phyloP scores from a whole-genome alignment of 2,888 invertebrate species.

The Lasioglossum pauxillum region DNA sequence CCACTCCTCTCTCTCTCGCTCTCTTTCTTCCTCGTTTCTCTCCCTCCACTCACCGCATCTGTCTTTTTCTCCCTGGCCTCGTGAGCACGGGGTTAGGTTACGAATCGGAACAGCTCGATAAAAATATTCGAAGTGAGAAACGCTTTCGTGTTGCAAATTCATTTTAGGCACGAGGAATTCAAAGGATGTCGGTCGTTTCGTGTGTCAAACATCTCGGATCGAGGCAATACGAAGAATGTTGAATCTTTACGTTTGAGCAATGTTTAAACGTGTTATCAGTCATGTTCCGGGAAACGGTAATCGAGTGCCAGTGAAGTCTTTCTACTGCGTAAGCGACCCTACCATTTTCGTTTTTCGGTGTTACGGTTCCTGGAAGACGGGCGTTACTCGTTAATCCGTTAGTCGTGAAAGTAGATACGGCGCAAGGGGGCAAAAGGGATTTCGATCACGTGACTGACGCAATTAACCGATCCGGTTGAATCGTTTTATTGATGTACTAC shows the following conservation, averaged over 20 bases:
- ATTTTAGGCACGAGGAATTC: background rate
- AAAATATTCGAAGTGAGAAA: conserved; percentile 56
- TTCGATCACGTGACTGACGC: background rate
- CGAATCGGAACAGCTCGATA: conserved; percentile 40
- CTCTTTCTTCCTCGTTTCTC: conserved; percentile 12
- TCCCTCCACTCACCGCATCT: background rate
- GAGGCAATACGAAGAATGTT: background rate
- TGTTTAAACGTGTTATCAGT: background rate
- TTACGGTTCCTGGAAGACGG: background rate
- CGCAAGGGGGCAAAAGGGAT: background rate
- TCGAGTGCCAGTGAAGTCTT: background rate
- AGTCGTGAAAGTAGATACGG: background rate
- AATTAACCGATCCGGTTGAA: background rate
- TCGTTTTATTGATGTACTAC: background rate
- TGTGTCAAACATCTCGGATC: background rate
- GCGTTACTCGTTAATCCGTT: background rate
- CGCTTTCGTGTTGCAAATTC: conserved; percentile 7
- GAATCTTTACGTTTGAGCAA: background rate
- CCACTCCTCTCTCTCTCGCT: background rate
- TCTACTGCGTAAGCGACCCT: background rate
- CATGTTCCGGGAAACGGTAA: background rate
- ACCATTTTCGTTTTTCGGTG: background rate
- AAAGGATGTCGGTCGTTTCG: background rate
- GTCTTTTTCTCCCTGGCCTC: conserved; percentile 39
- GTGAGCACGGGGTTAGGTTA: conserved; percentile 57